phyloP scores from a whole-genome alignment of 64 coral and sea anemone genomes.

The Catalaphyllia jardinei region DNA sequence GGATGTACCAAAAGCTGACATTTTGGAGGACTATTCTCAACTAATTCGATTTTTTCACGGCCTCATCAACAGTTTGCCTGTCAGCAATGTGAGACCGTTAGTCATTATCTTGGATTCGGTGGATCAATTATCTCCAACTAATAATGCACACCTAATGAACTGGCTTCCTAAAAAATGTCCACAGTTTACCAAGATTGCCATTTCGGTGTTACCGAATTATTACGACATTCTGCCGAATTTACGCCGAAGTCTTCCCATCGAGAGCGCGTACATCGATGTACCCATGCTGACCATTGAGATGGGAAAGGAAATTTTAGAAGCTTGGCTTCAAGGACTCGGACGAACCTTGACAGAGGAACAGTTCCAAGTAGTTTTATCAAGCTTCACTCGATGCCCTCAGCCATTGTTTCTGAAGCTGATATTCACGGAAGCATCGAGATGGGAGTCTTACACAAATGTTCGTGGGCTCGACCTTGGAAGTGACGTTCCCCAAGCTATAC shows the following conservation, averaged over 20 bases:
- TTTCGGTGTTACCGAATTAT: conserved; percentile 81
- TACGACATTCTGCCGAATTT: conserved; percentile 76
- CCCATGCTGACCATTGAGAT: conserved; percentile 65
- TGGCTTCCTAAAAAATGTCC: conserved; percentile 73
- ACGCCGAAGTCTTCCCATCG: conserved; percentile 65
- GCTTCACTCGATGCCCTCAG: conserved; percentile 73
- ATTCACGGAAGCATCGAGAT: conserved; percentile 84
- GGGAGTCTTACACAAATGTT: conserved; percentile 79
- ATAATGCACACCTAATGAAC: conserved; percentile 95
- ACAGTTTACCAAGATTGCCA: conserved; percentile 64
- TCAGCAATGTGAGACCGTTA: conserved; percentile 44
- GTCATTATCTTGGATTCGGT: conserved; percentile 80
- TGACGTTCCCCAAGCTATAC: conserved; percentile 76
- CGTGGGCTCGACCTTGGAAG: conserved; percentile 65
- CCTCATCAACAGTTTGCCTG: conserved; percentile 27
- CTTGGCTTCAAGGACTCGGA: conserved; percentile 68
- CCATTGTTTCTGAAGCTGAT: conserved; percentile 86
- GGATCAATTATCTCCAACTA: conserved; percentile 79
- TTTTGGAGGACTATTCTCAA: conserved; percentile 73
- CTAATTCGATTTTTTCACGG: conserved; percentile 84
- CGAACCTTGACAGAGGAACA: conserved; percentile 64
- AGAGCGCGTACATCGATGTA: conserved; percentile 67
- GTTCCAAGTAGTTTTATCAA: conserved; percentile 49
- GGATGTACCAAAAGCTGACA: conserved; percentile 48
- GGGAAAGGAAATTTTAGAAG: conserved; percentile 72